A percentile compares a stretch with the other conserved stretches of the same genome.
Conservation (phyloP, 2,888 invertebrate species). For the Volucella inanis region DNA sequence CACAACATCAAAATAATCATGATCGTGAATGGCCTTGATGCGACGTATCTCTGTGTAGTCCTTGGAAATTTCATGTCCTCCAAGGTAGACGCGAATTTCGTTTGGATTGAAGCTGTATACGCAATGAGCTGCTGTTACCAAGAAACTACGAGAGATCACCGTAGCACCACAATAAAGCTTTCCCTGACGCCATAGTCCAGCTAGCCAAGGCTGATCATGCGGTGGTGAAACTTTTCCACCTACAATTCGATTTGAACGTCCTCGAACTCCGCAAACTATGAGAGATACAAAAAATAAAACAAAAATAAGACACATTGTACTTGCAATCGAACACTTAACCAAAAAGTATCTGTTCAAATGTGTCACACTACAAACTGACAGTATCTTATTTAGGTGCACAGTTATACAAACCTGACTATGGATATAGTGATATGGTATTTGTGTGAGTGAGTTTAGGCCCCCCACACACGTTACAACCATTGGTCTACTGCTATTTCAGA, state of each 20-base stretch:
- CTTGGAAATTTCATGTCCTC: conserved; percentile 78
- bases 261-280: conserved; percentile 78
- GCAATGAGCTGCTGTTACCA: conserved; percentile 79
- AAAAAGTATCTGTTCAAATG: conserved; percentile 11
- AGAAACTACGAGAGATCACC: conserved; percentile 76
- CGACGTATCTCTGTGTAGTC: conserved; percentile 77
- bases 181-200: conserved; percentile 77
- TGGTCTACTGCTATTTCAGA: neutral
- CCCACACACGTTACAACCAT: neutral
- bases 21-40: conserved; percentile 76
- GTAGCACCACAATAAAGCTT: conserved; percentile 78
- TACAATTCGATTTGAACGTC: conserved; percentile 77
- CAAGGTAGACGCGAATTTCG: conserved; percentile 78
- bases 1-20: conserved; percentile 86
- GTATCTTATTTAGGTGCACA: neutral
- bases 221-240: conserved; percentile 77
- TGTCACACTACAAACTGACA: conserved; percentile 20
- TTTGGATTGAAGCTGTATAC: conserved; percentile 76
- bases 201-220: conserved; percentile 79
- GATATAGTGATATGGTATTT: neutral
- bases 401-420: neutral
- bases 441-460: neutral
- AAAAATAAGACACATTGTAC: neutral
- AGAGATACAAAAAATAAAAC: conserved; percentile 26
- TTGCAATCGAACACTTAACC: conserved; percentile 15